A percentile compares a stretch with the other conserved stretches of the same genome.
Conservation (phyloP, 1,140 invertebrate genomes). For the Hermatobates lingyangjiaoensis region DNA sequence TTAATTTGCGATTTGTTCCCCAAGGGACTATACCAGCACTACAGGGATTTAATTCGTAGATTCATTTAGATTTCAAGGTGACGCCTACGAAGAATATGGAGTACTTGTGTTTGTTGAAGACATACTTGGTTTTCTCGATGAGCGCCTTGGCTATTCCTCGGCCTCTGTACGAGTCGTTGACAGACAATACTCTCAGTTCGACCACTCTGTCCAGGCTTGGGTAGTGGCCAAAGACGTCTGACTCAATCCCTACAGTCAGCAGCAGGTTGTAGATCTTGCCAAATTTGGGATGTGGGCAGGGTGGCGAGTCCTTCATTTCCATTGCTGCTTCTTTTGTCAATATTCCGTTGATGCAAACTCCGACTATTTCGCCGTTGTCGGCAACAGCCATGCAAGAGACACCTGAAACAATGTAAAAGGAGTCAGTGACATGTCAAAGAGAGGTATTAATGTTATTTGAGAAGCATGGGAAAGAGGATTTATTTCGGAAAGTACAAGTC, state of each 20-base stretch:
- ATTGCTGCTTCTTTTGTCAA: conserved; percentile 3
- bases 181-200: conserved; percentile 43
- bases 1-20: too few species aligned
- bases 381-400: conserved; percentile 41
- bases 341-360: conserved; percentile 31
- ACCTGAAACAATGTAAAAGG: conserved; percentile 22
- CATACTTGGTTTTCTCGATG: conserved; percentile 40
- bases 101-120: too few species aligned
- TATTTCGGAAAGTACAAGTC: too few species aligned
- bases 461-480: too few species aligned
- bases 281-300: conserved; percentile 18
- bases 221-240: conserved; percentile 33
- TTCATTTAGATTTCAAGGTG: too few species aligned
- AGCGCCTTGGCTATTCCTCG: conserved; percentile 41
- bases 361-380: conserved; percentile 35
- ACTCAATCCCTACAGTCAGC: conserved; percentile 31
- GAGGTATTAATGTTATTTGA: conserved; percentile 1
- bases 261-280: conserved; percentile 37
- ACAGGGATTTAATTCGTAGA: too few species aligned
- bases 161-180: conserved; percentile 39
- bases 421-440: not conserved
- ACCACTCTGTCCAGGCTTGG: conserved; percentile 32
- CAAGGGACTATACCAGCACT: too few species aligned
- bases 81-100: too few species aligned
- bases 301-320: conserved; percentile 5